Evolutionary conservation across 2,888 invertebrate genomes (phyloP).

Genomic region (Byasa hedistus): DNA sequence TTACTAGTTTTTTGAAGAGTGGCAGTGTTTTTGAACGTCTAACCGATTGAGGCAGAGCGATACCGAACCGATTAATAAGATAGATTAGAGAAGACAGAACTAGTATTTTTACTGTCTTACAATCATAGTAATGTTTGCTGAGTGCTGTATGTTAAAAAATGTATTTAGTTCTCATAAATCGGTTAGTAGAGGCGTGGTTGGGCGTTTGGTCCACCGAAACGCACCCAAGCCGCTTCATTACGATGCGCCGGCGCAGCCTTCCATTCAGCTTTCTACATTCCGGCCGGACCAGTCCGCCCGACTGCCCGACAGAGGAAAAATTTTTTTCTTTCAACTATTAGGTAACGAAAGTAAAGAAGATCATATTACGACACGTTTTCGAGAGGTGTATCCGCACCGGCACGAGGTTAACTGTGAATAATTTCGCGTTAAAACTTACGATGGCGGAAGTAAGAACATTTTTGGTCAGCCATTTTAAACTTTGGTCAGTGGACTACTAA

Average conservation of each 20-base stretch:
- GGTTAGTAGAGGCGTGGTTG: conserved; percentile 30
- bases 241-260: conserved; percentile 38
- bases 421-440: neutral
- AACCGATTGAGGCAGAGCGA: too few relatives aligned
- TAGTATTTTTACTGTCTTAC: too few relatives aligned
- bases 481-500: too few relatives aligned
- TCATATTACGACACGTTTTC: conserved; percentile 9
- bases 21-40: too few relatives aligned
- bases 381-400: neutral
- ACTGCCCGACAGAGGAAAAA: conserved; percentile 21
- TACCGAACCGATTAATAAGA: too few relatives aligned
- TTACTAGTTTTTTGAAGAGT: too few relatives aligned
- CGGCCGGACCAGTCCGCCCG: conserved; percentile 52
- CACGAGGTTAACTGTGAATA: neutral
- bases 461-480: too few relatives aligned
- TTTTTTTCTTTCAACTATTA: conserved; percentile 18
- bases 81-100: too few relatives aligned
- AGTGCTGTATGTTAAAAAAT: too few relatives aligned
- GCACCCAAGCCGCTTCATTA: conserved; percentile 37
- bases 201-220: conserved; percentile 41
- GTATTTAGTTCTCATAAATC: neutral
- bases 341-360: conserved; percentile 23
- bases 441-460: neutral
- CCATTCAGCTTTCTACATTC: conserved; percentile 62
- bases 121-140: too few relatives aligned